Evolutionary conservation across 2,113 vertebrate genomes (phyloP).

Genomic region (Leuciscus idus): DNA sequence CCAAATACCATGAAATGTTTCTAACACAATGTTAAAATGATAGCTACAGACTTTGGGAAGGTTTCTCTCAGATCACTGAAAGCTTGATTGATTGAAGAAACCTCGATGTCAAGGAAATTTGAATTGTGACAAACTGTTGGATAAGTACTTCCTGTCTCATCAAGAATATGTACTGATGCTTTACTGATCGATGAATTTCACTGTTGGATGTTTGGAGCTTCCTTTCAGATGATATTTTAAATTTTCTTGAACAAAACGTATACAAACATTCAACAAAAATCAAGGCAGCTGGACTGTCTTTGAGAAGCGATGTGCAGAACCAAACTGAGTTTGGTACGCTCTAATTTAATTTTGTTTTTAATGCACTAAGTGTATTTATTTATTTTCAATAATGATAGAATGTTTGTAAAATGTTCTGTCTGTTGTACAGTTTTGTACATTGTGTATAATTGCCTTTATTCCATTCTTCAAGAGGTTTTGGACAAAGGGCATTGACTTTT

Average conservation of each 20-base stretch:
- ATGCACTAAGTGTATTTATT: slow-evolving; percentile 84
- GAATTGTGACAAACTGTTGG: background rate
- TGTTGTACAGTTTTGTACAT: slow-evolving; percentile 70
- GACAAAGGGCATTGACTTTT: slow-evolving; percentile 47
- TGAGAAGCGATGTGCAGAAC: slow-evolving; percentile 68
- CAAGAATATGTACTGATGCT: background rate
- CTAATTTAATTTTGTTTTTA: slow-evolving; percentile 80
- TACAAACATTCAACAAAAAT: slow-evolving; percentile 38
- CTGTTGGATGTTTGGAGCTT: slow-evolving; percentile 27
- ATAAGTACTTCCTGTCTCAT: background rate
- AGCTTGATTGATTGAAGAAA: background rate
- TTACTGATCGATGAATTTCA: background rate
- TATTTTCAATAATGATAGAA: slow-evolving; percentile 74
- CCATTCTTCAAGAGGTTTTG: slow-evolving; percentile 42
- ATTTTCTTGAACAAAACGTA: slow-evolving; percentile 28
- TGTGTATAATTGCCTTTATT: slow-evolving; percentile 60
- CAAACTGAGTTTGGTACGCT: slow-evolving; percentile 76
- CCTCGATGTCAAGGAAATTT: background rate
- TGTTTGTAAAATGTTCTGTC: slow-evolving; percentile 73
- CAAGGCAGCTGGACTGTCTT: slow-evolving; percentile 82
- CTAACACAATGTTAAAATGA: background rate
- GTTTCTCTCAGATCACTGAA: too few relatives aligned
- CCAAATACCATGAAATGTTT: background rate
- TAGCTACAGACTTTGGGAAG: too few relatives aligned
- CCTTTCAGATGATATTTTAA: background rate